phyloP scores from a whole-genome alignment of 2,797 vertebrate genomes.

The Tarsius wallacei region DNA sequence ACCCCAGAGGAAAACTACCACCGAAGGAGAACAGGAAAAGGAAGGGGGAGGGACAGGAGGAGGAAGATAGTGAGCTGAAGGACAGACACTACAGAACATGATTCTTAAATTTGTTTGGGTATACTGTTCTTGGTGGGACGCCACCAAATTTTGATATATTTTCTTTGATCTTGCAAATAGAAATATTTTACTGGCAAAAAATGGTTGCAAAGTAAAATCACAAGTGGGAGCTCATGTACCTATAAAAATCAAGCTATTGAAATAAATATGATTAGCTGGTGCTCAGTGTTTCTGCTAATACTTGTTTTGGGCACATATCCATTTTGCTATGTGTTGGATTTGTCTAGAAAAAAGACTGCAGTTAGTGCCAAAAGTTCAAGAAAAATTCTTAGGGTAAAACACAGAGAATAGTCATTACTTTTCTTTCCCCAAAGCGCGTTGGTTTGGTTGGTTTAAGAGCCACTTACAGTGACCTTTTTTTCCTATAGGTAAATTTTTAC shows the following conservation, averaged over 20 bases:
- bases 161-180: conserved; percentile 8
- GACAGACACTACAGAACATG: background rate
- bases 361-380: background rate
- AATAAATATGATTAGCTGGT: background rate
- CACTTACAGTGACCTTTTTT: background rate
- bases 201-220: conserved; percentile 23
- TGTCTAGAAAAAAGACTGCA: background rate
- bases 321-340: background rate
- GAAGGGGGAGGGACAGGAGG: background rate
- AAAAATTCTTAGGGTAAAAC: conserved; percentile 12
- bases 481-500: background rate
- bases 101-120: conserved; percentile 54
- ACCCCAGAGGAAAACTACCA: background rate
- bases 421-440: background rate
- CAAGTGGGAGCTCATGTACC: background rate
- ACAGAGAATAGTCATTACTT: background rate
- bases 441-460: background rate
- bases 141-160: background rate
- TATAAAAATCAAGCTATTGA: background rate
- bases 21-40: background rate
- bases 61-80: background rate
- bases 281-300: conserved; percentile 27
- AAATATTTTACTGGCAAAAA: background rate
- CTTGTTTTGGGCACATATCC: background rate
- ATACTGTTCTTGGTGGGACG: background rate